Percentiles rank a stretch among this genome's conserved stretches.
These are phyloP conservation scores for Mungos mungo DNA, from an alignment of 2,113 vertebrate genomes.

Conservation along the genomic window DNA sequence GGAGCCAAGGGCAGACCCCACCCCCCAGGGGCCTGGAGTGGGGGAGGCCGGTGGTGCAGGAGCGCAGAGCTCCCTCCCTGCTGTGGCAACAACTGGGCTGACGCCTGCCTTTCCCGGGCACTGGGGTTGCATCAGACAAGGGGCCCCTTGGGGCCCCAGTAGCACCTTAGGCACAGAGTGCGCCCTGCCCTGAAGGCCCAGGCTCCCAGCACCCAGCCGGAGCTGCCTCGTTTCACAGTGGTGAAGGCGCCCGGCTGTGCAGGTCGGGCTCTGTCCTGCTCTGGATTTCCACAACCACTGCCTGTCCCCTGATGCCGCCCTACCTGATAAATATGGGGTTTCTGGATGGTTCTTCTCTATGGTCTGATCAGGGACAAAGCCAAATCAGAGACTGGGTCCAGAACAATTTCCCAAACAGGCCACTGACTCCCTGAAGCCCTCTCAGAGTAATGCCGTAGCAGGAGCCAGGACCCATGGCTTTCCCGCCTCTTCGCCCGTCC, in stretches of 20 bases:
- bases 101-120: background rate
- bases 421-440: background rate
- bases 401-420: background rate
- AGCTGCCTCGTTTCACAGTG: background rate
- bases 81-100: background rate
- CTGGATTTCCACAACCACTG: accelerated
- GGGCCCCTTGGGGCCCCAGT: background rate
- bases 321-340: background rate
- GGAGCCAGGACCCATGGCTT: background rate
- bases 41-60: accelerated
- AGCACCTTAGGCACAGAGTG: background rate
- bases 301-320: background rate
- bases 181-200: background rate
- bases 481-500: background rate
- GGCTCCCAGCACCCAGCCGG: accelerated
- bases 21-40: background rate
- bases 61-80: background rate
- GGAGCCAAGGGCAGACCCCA: background rate
- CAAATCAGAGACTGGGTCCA: background rate
- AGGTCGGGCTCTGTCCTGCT: background rate
- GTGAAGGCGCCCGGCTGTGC: background rate
- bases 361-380: background rate
- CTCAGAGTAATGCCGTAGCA: background rate
- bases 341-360: background rate
- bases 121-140: constrained; percentile 53